A percentile compares a stretch with the other conserved stretches of the same genome.
These are phyloP conservation scores for Trachymyrmex septentrionalis DNA, from an alignment of 1,140 invertebrate genomes.

Conservation along the genomic window DNA sequence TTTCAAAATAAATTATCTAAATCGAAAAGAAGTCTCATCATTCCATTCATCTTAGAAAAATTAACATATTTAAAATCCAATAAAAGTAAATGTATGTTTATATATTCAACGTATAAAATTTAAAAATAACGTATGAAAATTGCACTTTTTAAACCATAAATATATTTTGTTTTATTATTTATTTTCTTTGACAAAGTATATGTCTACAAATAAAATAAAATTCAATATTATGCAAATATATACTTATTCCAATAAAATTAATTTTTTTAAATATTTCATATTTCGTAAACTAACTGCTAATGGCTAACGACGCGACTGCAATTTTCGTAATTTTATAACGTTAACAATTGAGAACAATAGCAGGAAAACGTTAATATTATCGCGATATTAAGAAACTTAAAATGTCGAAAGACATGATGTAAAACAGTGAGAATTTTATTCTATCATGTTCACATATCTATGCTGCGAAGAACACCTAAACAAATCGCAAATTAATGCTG, in stretches of 20 bases:
- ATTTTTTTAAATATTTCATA: not conserved
- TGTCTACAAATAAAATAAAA: too few relatives aligned
- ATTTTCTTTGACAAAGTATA: too few relatives aligned
- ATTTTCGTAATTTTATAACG: constrained; percentile 27
- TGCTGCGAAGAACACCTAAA: not conserved
- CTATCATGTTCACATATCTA: not conserved
- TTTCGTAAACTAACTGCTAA: not conserved
- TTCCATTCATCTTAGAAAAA: not conserved
- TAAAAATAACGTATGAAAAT: too few relatives aligned
- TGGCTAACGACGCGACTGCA: not conserved
- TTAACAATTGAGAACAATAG: not conserved
- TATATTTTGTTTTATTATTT: too few relatives aligned
- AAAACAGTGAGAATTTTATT: not conserved
- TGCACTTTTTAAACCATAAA: too few relatives aligned
- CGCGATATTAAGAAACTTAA: not conserved
- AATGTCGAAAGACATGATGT: constrained; percentile 12
- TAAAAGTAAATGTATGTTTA: too few relatives aligned
- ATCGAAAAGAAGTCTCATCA: constrained; percentile 13
- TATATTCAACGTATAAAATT: too few relatives aligned
- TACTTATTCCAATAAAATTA: too few relatives aligned
- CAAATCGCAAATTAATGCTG: not conserved
- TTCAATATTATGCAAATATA: too few relatives aligned
- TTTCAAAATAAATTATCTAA: constrained; percentile 1
- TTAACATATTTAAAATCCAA: too few relatives aligned
- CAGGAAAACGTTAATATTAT: constrained; percentile 16